A percentile compares a stretch with the other conserved stretches of the same genome.
Evolutionary conservation across 64 coral and sea anemone species (phyloP).

Genomic region (Trachythela sp.): DNA sequence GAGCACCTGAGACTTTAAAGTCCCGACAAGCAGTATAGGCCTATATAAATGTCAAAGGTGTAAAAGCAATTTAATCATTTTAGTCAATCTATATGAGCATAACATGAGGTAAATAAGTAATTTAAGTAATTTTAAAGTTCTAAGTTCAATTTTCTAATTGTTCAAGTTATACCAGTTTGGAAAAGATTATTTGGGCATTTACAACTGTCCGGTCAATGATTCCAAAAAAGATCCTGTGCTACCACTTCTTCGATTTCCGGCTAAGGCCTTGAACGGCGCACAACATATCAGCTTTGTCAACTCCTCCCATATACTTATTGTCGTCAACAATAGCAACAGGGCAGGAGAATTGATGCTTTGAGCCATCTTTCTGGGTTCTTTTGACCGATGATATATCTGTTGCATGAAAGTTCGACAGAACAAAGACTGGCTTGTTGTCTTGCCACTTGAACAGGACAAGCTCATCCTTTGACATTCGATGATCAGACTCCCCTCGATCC

Average conservation of each 20-base stretch:
- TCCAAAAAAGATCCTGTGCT: slow-evolving; percentile 44
- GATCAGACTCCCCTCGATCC: slow-evolving; percentile 35
- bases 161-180: slow-evolving; percentile 12
- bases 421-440: no score
- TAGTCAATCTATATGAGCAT: not conserved
- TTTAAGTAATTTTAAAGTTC: not conserved
- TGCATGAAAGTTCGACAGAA: slow-evolving; percentile 46
- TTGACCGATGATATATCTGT: slow-evolving; percentile 15
- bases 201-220: slow-evolving; percentile 46
- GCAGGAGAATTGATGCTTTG: slow-evolving; percentile 41
- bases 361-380: slow-evolving; percentile 55
- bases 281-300: slow-evolving; percentile 51
- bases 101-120: not conserved
- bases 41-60: not conserved
- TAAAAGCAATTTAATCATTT: not conserved
- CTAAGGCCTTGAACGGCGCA: slow-evolving; percentile 35
- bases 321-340: slow-evolving; percentile 23
- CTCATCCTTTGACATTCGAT: slow-evolving; percentile 28
- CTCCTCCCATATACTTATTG: no score
- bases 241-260: slow-evolving; percentile 57
- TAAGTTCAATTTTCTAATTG: not conserved
- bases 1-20: no score
- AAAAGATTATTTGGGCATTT: slow-evolving; percentile 38
- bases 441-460: no score
- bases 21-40: not conserved